Evolutionary conservation across 2,113 vertebrate genomes (phyloP).

Genomic region (Elephantulus edwardii): DNA sequence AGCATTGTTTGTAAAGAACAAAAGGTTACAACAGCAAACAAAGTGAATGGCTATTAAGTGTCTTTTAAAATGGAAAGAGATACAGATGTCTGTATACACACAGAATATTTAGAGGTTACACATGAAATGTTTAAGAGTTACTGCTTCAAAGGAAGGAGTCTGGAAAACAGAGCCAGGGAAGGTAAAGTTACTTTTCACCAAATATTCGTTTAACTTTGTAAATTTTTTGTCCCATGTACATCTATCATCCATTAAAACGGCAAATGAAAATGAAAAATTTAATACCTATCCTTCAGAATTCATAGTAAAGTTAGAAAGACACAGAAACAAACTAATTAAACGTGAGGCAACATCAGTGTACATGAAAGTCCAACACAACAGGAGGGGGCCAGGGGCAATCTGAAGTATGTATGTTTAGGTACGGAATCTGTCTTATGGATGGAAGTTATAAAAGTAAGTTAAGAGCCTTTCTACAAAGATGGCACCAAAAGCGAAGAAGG

Average conservation of each 20-base stretch:
- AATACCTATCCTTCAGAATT: slow-evolving; percentile 21
- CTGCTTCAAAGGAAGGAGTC: not conserved
- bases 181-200: slow-evolving; percentile 27
- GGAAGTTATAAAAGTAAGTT: too few species aligned
- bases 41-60: slow-evolving; percentile 6
- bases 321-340: slow-evolving; percentile 7
- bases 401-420: not conserved
- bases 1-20: slow-evolving; percentile 17
- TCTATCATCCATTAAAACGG: slow-evolving; percentile 27
- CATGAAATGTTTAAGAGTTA: not conserved
- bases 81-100: not conserved
- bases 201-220: slow-evolving; percentile 3
- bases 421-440: not conserved
- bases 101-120: not conserved
- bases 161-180: not conserved
- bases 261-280: slow-evolving; percentile 18
- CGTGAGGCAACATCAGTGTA: not conserved
- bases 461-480: too few species aligned
- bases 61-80: not conserved
- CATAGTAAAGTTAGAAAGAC: not conserved
- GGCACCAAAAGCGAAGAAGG: too few species aligned
- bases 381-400: not conserved
- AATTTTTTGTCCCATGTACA: slow-evolving; percentile 15
- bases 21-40: not conserved
- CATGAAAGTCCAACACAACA: not conserved